A percentile compares a stretch with the other conserved stretches of the same genome.
Evolutionary conservation across 2,113 vertebrate genomes (phyloP).

Genomic region (Pelobates fuscus): DNA sequence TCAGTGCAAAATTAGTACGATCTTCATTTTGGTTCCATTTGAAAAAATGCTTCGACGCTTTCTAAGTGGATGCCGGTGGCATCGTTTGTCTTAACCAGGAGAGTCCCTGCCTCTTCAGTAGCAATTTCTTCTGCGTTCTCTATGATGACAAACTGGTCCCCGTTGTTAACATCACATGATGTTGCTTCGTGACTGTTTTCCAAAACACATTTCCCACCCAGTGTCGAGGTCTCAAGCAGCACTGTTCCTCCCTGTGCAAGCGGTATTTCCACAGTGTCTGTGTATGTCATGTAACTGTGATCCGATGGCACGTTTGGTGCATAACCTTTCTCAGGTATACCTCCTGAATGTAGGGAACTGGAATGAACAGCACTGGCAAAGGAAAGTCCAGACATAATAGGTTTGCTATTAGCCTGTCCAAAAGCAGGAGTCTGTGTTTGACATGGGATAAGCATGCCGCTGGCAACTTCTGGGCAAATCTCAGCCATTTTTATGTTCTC

Average conservation of each 20-base stretch:
- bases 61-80: constrained; percentile 76
- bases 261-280: neutral
- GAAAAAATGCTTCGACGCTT: constrained; percentile 74
- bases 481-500: rapidly evolving
- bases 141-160: constrained; percentile 71
- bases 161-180: constrained; percentile 20
- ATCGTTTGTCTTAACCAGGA: constrained; percentile 69
- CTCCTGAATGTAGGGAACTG: constrained; percentile 36
- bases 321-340: no score
- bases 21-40: constrained; percentile 65
- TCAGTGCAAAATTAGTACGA: constrained; percentile 57
- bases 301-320: neutral
- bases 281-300: neutral
- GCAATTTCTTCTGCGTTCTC: constrained; percentile 71
- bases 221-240: neutral
- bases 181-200: neutral
- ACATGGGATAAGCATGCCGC: rapidly evolving
- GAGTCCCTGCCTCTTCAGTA: neutral
- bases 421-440: neutral
- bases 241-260: neutral
- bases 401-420: neutral
- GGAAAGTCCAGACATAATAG: neutral
- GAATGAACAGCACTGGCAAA: constrained; percentile 16
- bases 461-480: neutral
- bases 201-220: neutral